These are phyloP conservation scores for Erinaceus europaeus DNA, from an alignment of 2,113 vertebrate species.

Conservation along the genomic window DNA sequence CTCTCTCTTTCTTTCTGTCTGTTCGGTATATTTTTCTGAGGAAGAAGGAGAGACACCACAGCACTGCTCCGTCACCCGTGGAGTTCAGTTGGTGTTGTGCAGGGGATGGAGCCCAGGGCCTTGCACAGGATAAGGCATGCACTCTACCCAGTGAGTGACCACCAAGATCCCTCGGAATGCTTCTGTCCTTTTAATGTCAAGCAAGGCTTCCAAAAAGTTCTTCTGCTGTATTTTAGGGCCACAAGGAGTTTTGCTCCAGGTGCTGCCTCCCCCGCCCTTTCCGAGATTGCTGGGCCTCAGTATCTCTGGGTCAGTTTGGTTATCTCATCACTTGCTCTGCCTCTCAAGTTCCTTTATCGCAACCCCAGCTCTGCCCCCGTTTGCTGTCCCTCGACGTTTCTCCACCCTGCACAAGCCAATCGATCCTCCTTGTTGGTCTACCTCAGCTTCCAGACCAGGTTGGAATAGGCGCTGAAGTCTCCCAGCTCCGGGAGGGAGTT, in stretches of 20 bases:
- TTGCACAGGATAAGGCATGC: no score
- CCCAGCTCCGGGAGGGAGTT: background rate
- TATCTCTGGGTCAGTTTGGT: background rate
- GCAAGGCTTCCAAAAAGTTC: background rate
- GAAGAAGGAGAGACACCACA: no score
- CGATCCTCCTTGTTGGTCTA: background rate
- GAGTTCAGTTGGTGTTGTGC: no score
- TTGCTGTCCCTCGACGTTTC: background rate
- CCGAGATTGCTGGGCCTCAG: background rate
- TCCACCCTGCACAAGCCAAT: background rate
- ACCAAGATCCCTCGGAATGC: no score
- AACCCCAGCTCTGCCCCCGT: background rate
- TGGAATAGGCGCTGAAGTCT: background rate
- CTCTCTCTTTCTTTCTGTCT: no score
- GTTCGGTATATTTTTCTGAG: no score
- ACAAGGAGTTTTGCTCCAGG: background rate
- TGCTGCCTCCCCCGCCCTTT: background rate
- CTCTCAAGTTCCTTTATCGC: background rate
- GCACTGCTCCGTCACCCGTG: no score
- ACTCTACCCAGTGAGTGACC: no score
- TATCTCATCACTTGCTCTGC: background rate
- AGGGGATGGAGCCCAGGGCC: no score
- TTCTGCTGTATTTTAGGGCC: background rate
- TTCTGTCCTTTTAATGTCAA: background rate
- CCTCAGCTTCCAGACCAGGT: background rate